These are phyloP conservation scores for Pygoscelis antarcticus DNA, from an alignment of 2,113 vertebrate genomes.

Conservation along the genomic window DNA sequence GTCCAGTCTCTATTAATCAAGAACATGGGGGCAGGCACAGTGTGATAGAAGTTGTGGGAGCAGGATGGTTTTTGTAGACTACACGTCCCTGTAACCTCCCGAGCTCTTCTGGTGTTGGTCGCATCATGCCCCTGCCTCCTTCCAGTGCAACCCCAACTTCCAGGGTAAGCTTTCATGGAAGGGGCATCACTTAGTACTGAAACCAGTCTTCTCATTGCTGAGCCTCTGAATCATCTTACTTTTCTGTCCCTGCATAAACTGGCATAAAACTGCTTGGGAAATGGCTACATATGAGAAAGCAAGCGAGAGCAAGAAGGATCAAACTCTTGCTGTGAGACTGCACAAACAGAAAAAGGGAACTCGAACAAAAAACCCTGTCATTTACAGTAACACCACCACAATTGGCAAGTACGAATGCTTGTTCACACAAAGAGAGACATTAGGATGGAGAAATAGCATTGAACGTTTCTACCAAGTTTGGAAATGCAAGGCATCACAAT, in stretches of 20 bases:
- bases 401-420: neutral
- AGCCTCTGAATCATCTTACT: neutral
- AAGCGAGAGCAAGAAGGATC: neutral
- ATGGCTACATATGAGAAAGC: neutral
- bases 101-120: neutral
- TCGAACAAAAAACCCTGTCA: accelerated
- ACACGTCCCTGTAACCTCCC: no score
- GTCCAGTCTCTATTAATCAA: neutral
- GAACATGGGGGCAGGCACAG: neutral
- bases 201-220: neutral
- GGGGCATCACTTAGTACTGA: neutral
- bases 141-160: neutral
- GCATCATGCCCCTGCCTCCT: neutral
- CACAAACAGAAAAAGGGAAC: neutral
- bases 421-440: neutral
- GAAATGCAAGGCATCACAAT: accelerated
- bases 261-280: neutral
- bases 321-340: neutral
- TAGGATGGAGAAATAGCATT: neutral
- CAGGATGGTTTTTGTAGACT: neutral
- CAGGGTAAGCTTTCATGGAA: neutral
- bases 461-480: neutral
- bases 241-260: neutral
- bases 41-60: neutral
- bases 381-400: neutral